Evolutionary conservation across 92 coral and sea anemone genomes (phyloP).

Genomic region (Parazoanthus swiftii): DNA sequence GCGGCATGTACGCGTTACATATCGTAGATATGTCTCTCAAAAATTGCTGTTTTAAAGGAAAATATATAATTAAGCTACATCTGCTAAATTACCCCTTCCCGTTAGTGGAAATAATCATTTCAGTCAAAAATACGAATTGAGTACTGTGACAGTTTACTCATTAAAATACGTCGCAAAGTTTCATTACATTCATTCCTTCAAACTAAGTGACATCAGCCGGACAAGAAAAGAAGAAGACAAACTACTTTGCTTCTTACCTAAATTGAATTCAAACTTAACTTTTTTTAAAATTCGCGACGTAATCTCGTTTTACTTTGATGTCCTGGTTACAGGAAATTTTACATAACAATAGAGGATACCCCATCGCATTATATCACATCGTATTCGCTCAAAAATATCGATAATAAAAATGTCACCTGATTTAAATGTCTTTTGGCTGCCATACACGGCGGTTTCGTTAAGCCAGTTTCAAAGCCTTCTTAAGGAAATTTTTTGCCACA

Average conservation of each 20-base stretch:
- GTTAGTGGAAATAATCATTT: conserved; percentile 14
- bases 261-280: neutral
- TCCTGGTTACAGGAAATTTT: conserved; percentile 9
- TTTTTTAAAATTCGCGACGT: neutral
- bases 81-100: conserved; percentile 15
- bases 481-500: neutral
- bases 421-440: neutral
- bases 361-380: neutral
- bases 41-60: neutral
- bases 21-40: neutral
- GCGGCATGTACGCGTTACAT: neutral
- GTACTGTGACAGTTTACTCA: neutral
- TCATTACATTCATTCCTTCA: neutral
- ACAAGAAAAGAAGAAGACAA: neutral
- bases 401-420: conserved; percentile 16
- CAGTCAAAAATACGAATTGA: conserved; percentile 1
- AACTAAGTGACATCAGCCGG: neutral
- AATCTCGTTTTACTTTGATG: conserved; percentile 31
- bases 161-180: neutral
- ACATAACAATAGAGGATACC: conserved; percentile 24
- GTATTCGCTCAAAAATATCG: neutral
- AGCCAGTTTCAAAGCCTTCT: neutral
- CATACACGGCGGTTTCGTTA: neutral
- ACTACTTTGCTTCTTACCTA: neutral
- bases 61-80: neutral